Percentiles rank a stretch among this genome's conserved stretches.
phyloP scores from a whole-genome alignment of 2,113 vertebrate species.

The Herpetotheres cachinnans region DNA sequence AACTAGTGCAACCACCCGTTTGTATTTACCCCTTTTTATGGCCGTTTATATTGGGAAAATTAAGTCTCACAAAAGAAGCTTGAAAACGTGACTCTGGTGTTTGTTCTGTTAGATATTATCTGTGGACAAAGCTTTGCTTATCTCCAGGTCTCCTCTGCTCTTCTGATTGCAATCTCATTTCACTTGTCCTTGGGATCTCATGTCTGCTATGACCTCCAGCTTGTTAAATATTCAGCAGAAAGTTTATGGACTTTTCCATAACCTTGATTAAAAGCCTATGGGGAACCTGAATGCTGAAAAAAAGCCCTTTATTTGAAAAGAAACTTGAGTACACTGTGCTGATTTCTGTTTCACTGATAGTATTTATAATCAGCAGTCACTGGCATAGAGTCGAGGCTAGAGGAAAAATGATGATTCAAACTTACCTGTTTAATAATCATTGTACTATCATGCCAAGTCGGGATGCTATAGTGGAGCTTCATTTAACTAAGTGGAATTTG shows the following conservation, averaged over 20 bases:
- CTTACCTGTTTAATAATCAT: conserved; percentile 2
- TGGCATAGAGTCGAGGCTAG: not conserved
- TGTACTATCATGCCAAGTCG: not conserved
- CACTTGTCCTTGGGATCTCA: conserved; percentile 69
- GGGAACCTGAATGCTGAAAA: conserved; percentile 64
- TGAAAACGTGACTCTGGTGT: conserved; percentile 36
- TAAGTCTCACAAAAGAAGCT: conserved; percentile 39
- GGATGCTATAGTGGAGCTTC: not conserved
- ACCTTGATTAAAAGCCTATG: conserved; percentile 73
- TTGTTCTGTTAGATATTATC: conserved; percentile 66
- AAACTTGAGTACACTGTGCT: conserved; percentile 20
- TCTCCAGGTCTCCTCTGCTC: conserved; percentile 56
- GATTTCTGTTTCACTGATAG: conserved; percentile 64
- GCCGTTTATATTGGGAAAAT: conserved; percentile 55
- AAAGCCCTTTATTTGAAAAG: conserved; percentile 22
- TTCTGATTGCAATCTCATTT: conserved; percentile 75
- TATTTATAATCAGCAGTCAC: conserved; percentile 64
- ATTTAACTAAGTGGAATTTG: conserved; percentile 10
- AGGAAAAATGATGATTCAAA: not conserved
- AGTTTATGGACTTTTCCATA: conserved; percentile 74
- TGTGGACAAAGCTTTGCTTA: conserved; percentile 67
- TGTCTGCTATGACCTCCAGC: conserved; percentile 63
- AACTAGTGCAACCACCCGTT: conserved; percentile 6
- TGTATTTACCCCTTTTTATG: conserved; percentile 52
- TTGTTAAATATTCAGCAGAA: conserved; percentile 77